Evolutionary conservation across 1,140 invertebrate genomes (phyloP).

Genomic region (Drosophila kepulauana): DNA sequence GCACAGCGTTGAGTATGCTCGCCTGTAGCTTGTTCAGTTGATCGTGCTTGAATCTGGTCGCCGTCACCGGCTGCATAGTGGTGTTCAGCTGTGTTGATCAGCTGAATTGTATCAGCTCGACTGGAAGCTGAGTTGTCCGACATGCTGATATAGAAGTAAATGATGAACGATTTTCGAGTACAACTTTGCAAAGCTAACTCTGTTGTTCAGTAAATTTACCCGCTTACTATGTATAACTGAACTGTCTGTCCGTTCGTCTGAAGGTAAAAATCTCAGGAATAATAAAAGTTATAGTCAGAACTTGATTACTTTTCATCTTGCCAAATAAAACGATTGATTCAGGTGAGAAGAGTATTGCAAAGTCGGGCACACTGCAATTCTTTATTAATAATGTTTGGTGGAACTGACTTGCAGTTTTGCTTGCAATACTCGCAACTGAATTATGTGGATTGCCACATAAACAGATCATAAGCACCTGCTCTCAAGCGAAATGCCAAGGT

Average conservation of each 20-base stretch:
- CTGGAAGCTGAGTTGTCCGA: neutral
- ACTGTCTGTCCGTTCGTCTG: neutral
- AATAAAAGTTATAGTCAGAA: too few species aligned
- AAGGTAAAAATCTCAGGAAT: too few species aligned
- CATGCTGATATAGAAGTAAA: neutral
- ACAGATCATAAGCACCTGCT: constrained; percentile 41
- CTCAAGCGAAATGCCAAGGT: constrained; percentile 66
- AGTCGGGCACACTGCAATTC: too few species aligned
- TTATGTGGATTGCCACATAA: constrained; percentile 36
- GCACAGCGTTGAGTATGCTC: neutral
- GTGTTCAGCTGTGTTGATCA: neutral
- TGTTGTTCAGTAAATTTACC: neutral
- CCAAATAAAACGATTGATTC: too few species aligned
- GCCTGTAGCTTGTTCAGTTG: neutral
- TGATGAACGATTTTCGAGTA: too few species aligned
- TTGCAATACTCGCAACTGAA: neutral
- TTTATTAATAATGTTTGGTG: neutral
- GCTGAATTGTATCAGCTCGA: neutral
- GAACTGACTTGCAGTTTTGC: neutral
- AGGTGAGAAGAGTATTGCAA: too few species aligned
- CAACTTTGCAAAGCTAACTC: neutral
- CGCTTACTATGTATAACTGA: neutral
- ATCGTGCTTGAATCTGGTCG: neutral
- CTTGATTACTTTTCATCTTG: too few species aligned
- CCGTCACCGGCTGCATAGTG: constrained; percentile 6